phyloP scores from a whole-genome alignment of 2,797 vertebrate genomes.

The Pseudochaenichthys georgianus region DNA sequence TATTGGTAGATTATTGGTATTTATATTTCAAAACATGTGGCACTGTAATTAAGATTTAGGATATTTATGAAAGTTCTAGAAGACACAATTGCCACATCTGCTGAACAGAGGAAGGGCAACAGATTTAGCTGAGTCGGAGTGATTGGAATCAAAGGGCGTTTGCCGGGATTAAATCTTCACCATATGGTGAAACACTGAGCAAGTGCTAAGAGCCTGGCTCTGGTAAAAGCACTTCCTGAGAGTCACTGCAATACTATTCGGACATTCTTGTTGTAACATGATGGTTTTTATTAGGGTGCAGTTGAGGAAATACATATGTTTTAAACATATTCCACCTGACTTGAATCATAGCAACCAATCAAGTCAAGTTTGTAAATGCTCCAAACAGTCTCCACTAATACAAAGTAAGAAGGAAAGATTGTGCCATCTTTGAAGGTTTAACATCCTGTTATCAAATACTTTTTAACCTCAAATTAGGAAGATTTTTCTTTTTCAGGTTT shows the following conservation, averaged over 20 bases:
- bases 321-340: slow-evolving; percentile 30
- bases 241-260: slow-evolving; percentile 42
- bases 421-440: background rate
- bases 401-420: background rate
- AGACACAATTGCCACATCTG: slow-evolving; percentile 74
- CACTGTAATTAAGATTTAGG: slow-evolving; percentile 33
- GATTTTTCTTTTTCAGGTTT: background rate
- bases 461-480: background rate
- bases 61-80: slow-evolving; percentile 30
- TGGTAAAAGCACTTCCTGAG: slow-evolving; percentile 59
- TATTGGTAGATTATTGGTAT: slow-evolving; percentile 23
- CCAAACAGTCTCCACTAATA: slow-evolving; percentile 9
- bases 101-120: slow-evolving; percentile 66
- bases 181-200: slow-evolving; percentile 69
- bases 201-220: slow-evolving; percentile 21
- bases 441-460: background rate
- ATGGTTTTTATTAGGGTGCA: slow-evolving; percentile 37
- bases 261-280: slow-evolving; percentile 38
- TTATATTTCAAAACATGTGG: slow-evolving; percentile 19
- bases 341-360: slow-evolving; percentile 40
- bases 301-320: slow-evolving; percentile 38
- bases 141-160: slow-evolving; percentile 67
- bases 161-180: slow-evolving; percentile 63
- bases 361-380: background rate
- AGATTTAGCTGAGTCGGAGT: slow-evolving; percentile 73